Base-by-base conservation (phyloP, 2,797 vertebrate species). In the Amblyraja radiata region DNA sequence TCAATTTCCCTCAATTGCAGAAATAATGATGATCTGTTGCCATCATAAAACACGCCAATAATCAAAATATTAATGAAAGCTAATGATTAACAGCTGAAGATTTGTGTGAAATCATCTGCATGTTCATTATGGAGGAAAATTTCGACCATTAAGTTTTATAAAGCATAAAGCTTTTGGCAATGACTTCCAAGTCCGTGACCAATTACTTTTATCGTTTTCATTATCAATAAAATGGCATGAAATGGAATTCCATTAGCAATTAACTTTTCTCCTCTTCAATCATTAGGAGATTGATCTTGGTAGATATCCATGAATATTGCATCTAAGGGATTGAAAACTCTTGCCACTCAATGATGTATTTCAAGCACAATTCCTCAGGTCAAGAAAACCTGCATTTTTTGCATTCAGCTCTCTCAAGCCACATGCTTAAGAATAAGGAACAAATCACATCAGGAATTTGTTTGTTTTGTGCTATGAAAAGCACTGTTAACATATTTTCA, bases 131-230 rank as follows among this genome's bases (percentile, higher is more conserved):
- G 63, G 36, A 46, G 73, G 71, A 91, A 91, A 14, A 74, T 46
- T 91, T 28, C 36, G 54, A 68, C 36, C 39, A 91, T 91, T 91
- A 91, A 74, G 3, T 74, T 74, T 6, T 4, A 3, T 74, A 28
- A 73, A 46, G 71, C 46, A 71, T 23, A 14, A 91, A 90, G 90
- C 63, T 74, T 39, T 73, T 90, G 21, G 63, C 5, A 90, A 90
- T 25, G 32, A 28, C 36, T 46, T 28, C 39, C 18, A 91, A 39
- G 23, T 54, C 90, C 81, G 28, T 74, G 68, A 74, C 68, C 68
- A 71, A 88, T 65, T 39, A 68, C 77, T 88, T 63, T 68, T 90
- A 65, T 46, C 73, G 90, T 39, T 91, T 91, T 91, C 90, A 91
- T 28, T 28, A 76, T 92, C 25, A 73, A 92, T 92, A 74, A 92